These are phyloP conservation scores for Ashinkailepas kermadecensis DNA, from an alignment of 2,888 invertebrate genomes.

Conservation along the genomic window DNA sequence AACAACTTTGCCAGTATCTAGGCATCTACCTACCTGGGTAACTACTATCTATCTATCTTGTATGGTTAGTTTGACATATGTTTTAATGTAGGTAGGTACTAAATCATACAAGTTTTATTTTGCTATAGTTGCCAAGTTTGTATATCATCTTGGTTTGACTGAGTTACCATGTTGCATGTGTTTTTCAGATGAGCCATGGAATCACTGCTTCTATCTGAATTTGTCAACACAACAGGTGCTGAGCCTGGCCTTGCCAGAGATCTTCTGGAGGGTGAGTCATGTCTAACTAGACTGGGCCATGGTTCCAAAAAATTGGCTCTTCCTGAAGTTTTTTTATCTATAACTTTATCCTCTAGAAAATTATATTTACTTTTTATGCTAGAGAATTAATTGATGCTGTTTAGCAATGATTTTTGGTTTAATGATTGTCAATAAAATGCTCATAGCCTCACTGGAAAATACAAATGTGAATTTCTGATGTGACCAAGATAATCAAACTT, in stretches of 20 bases:
- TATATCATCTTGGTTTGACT: neutral
- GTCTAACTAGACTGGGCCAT: neutral
- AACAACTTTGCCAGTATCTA: too few species aligned
- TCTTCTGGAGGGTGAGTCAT: conserved; percentile 17
- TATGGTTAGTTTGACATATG: neutral
- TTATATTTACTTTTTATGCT: neutral
- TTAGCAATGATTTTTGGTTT: neutral
- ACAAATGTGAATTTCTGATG: too few species aligned
- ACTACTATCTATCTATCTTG: neutral
- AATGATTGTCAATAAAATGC: neutral
- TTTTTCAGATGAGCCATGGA: neutral
- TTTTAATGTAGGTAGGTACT: neutral
- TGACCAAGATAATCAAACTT: too few species aligned
- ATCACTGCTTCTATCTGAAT: conserved; percentile 6
- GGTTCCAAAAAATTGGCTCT: too few species aligned
- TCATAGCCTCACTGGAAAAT: neutral
- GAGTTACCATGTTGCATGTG: too few species aligned
- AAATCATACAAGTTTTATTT: neutral
- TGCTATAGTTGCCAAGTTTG: neutral
- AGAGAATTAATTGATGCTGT: neutral
- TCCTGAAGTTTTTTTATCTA: neutral
- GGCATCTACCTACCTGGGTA: too few species aligned
- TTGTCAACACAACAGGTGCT: conserved; percentile 20
- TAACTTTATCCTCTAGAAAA: neutral
- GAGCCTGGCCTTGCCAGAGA: conserved; percentile 20